Evolutionary conservation across 2,888 invertebrate species (phyloP), one percentile per base, ranked within the genome.

Genomic region (Tromatobia lineatoria): DNA sequence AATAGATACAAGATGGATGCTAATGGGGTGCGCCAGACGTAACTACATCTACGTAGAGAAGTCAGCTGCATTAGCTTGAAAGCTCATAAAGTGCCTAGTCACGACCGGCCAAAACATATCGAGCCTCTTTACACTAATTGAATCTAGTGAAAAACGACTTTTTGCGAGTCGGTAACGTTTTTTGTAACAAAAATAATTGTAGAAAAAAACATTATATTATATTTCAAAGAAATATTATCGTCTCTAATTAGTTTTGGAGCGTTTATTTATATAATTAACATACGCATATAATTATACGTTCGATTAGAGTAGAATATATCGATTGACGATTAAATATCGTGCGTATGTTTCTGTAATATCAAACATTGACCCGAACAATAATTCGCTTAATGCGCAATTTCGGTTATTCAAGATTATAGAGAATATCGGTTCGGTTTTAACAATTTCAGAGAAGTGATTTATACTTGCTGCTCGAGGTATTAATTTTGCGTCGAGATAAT

Each of bases 1-100:
- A 89, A 88, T 87, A 87, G 86, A 83, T 78, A 82, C 85, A 86
- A 82, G 85, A 83, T 86, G 73, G 85, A 87, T 88, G 85, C 81
- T 88, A 88, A 88, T 83, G 86, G 86, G 83, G 79, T 61, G 78
- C 61, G 29, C 34, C 34, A 73, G 52, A 74, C 77, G 57, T 66
- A 66, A 47, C 70, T 76, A 57, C 64, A 67, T 18, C 29, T 66
- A 69, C 15, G 6, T 7, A 50, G 18, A 67, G 45, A n/a, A 76
- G 11, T 1, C 11, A 54, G 29, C 82, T 82, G 77, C 66, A 66
- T 77, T 77, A 82, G 82, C 82, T 59, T 67, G 77, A 66, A n/a
- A 66, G 57, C 59, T 59, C 50, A n/a, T 59, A 50, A 42, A 66
- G 57, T 78, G 52, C 67, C 45, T 50, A 29, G n/a, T 50, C 34